Conservation (phyloP, 2,797 vertebrate species). For the Scolopax bukidnonensis region DNA sequence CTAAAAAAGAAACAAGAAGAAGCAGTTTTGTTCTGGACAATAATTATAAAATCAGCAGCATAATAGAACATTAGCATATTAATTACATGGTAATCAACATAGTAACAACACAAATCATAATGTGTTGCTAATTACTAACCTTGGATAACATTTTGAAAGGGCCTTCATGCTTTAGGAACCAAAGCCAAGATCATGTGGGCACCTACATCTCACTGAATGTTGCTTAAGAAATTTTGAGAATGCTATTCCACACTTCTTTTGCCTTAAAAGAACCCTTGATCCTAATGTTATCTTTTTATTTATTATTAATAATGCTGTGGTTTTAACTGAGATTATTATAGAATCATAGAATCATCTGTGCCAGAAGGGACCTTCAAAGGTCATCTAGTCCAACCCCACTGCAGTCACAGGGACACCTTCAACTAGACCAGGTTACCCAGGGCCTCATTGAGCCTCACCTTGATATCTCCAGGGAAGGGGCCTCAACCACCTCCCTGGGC, state of each 20-base stretch:
- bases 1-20: neutral
- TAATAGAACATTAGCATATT: slow-evolving; percentile 1
- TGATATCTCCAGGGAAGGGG: too few species aligned
- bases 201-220: neutral
- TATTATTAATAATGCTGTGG: neutral
- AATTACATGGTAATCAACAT: slow-evolving; percentile 15
- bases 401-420: too few species aligned
- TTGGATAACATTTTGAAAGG: neutral
- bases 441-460: too few species aligned
- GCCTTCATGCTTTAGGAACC: neutral
- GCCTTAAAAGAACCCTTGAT: neutral
- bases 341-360: too few species aligned
- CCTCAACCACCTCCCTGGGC: too few species aligned
- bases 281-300: neutral
- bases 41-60: neutral
- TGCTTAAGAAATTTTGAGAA: neutral
- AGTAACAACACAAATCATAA: neutral
- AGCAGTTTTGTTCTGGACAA: neutral
- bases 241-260: neutral
- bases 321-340: neutral
- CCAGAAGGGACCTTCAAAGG: too few species aligned
- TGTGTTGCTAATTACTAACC: neutral
- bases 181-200: neutral
- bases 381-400: too few species aligned
- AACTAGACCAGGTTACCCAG: too few species aligned